Evolutionary conservation across 2,797 vertebrate species (phyloP).

Genomic region (Morelia viridis): DNA sequence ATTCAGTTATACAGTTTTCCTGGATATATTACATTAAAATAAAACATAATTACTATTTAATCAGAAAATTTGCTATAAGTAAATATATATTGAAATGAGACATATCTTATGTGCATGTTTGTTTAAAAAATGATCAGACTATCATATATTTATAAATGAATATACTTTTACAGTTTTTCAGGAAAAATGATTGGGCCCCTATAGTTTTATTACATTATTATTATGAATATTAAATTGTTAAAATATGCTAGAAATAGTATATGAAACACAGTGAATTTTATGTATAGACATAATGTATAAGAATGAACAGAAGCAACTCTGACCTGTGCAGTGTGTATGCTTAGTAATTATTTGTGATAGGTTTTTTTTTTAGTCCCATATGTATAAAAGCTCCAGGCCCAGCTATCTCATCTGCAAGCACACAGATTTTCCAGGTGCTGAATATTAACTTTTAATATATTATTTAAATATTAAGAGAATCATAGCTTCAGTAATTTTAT

Average conservation of each 20-base stretch:
- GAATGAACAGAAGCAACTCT: constrained; percentile 70
- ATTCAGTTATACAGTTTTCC: neutral
- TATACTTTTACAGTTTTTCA: constrained; percentile 16
- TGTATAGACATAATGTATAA: constrained; percentile 58
- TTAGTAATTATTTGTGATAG: constrained; percentile 82
- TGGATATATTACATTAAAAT: constrained; percentile 11
- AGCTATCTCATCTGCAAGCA: constrained; percentile 79
- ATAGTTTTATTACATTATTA: constrained; percentile 33
- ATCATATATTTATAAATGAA: constrained; percentile 30
- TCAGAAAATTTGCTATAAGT: neutral
- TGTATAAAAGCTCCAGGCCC: constrained; percentile 77
- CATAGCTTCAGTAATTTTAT: constrained; percentile 77
- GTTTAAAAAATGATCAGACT: constrained; percentile 22
- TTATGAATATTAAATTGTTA: constrained; percentile 43
- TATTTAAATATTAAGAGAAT: constrained; percentile 90
- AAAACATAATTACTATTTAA: neutral
- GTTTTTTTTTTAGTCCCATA: constrained; percentile 76
- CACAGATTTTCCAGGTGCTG: constrained; percentile 84
- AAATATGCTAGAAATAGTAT: constrained; percentile 31
- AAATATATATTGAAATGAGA: constrained; percentile 25
- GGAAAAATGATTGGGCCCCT: constrained; percentile 25
- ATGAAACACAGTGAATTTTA: constrained; percentile 43
- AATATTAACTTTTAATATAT: constrained; percentile 90
- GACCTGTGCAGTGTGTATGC: constrained; percentile 72
- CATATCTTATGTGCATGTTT: constrained; percentile 17